A percentile compares a stretch with the other conserved stretches of the same genome.
Evolutionary conservation across 2,113 vertebrate genomes (phyloP).

Genomic region (Odocoileus hemionus): DNA sequence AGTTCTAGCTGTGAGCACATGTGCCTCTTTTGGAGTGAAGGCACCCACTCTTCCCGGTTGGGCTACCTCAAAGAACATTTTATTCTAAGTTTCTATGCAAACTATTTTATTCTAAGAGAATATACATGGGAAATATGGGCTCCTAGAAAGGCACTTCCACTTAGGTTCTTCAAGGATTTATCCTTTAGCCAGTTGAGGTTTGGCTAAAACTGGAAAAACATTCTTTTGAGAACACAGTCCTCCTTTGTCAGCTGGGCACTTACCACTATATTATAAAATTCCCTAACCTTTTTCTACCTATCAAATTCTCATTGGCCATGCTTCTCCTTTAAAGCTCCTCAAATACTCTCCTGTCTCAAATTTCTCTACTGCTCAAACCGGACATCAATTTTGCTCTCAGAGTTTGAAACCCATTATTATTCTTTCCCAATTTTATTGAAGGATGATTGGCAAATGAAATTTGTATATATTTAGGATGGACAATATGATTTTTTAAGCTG

Average conservation of each 20-base stretch:
- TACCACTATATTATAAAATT: not conserved
- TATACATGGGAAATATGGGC: not conserved
- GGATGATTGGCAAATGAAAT: not conserved
- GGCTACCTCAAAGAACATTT: not conserved
- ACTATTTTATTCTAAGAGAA: not conserved
- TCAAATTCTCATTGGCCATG: not conserved
- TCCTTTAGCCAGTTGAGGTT: not conserved
- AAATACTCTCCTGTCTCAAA: not conserved
- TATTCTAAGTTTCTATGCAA: not conserved
- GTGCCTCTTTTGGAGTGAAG: too few species aligned
- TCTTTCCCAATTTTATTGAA: not conserved
- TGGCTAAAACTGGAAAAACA: not conserved
- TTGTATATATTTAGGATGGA: not conserved
- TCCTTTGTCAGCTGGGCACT: not conserved
- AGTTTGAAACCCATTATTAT: not conserved
- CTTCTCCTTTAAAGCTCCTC: not conserved
- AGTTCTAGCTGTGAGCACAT: too few species aligned
- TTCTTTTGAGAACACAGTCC: not conserved
- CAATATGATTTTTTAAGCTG: not conserved
- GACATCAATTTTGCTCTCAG: not conserved
- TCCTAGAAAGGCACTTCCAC: not conserved
- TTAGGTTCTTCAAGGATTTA: not conserved
- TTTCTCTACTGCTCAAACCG: not conserved
- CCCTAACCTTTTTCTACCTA: not conserved
- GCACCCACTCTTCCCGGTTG: too few species aligned